A percentile compares a stretch with the other conserved stretches of the same genome.
phyloP scores from a whole-genome alignment of 2,797 vertebrate genomes.

The Melanotaenia boesemani region DNA sequence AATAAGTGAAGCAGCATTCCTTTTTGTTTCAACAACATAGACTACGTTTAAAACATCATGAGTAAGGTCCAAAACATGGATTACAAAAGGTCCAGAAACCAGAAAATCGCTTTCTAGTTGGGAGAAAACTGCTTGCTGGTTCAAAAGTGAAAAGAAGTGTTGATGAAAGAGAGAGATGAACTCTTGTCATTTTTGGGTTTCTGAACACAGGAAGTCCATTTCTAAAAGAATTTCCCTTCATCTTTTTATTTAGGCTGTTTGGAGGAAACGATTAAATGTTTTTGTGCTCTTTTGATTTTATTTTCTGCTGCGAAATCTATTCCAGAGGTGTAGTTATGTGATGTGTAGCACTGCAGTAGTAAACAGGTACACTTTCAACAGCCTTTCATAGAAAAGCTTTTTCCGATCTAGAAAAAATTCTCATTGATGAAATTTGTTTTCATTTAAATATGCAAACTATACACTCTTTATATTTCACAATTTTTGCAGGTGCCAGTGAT shows the following conservation, averaged over 20 bases:
- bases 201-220: constrained; percentile 31
- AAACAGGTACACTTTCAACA: constrained; percentile 21
- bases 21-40: constrained; percentile 79
- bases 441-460: not conserved
- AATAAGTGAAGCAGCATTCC: constrained; percentile 82
- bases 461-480: too few species aligned
- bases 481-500: too few species aligned
- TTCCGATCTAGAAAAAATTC: too few species aligned
- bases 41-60: constrained; percentile 84
- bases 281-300: constrained; percentile 29
- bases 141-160: constrained; percentile 83
- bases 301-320: constrained; percentile 33
- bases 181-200: constrained; percentile 71
- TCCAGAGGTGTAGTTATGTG: constrained; percentile 55
- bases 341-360: constrained; percentile 22
- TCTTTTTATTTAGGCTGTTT: constrained; percentile 32
- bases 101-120: constrained; percentile 78
- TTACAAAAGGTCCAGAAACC: constrained; percentile 81
- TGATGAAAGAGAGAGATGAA: constrained; percentile 75
- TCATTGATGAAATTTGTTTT: not conserved
- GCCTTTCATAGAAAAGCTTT: not conserved
- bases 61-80: constrained; percentile 83
- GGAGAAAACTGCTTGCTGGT: constrained; percentile 77
- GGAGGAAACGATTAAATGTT: constrained; percentile 33
- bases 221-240: constrained; percentile 40